Percentiles rank a stretch among this genome's conserved stretches.
phyloP scores from a whole-genome alignment of 2,797 vertebrate genomes.

The Rhinoraja longicauda region DNA sequence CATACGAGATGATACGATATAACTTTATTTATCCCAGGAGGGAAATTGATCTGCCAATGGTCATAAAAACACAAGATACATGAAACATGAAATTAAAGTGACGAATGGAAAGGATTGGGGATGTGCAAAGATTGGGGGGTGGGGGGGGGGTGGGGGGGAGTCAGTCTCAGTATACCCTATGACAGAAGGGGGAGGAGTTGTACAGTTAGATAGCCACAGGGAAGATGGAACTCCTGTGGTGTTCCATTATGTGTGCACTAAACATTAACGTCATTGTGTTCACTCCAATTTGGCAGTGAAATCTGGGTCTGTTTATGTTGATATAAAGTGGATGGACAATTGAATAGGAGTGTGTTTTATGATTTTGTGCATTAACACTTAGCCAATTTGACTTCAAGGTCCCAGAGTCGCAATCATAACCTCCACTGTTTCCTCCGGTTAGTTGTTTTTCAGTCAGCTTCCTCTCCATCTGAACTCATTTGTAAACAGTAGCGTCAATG shows the following conservation, averaged over 20 bases:
- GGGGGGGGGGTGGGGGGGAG: too few species aligned
- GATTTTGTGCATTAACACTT: not conserved
- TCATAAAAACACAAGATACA: too few species aligned
- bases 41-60: too few species aligned
- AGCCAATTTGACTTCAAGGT: not conserved
- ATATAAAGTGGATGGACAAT: not conserved
- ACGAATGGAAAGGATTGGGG: too few species aligned
- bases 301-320: not conserved
- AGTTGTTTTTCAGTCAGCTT: not conserved
- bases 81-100: too few species aligned
- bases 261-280: not conserved
- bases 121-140: too few species aligned
- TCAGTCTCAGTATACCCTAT: too few species aligned
- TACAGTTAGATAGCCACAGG: too few species aligned
- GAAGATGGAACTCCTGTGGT: too few species aligned
- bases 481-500: not conserved
- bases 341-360: not conserved
- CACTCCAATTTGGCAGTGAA: not conserved
- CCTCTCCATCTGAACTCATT: not conserved
- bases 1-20: not conserved
- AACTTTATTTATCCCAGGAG: too few species aligned
- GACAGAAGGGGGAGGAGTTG: too few species aligned
- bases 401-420: not conserved
- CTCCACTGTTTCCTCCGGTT: not conserved
- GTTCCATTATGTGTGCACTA: not conserved